phyloP scores from a whole-genome alignment of 2,113 vertebrate species.

The Forbesichthys papilliferus region DNA sequence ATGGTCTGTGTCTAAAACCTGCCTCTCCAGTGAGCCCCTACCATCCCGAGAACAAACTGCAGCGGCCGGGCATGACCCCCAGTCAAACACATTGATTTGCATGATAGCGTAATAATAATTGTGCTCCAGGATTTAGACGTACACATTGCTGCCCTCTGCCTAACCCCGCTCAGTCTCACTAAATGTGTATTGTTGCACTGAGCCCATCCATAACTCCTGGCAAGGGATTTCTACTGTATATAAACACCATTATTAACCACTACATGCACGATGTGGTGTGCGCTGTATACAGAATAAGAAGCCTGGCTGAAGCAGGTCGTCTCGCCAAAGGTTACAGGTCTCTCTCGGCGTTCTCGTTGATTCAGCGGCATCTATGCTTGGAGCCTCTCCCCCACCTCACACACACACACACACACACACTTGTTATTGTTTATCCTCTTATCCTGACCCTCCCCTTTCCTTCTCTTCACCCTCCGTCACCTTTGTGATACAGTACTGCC shows the following conservation, averaged over 20 bases:
- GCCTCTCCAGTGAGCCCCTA: neutral
- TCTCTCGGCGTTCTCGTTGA: slow-evolving; percentile 31
- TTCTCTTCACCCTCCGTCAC: neutral
- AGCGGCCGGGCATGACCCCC: slow-evolving; percentile 26
- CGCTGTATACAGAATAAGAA: no score
- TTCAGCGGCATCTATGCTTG: neutral
- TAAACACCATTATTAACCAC: slow-evolving; percentile 1
- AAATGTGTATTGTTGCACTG: neutral
- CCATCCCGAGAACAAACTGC: slow-evolving; percentile 23
- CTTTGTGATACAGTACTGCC: neutral
- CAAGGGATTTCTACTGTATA: slow-evolving; percentile 5
- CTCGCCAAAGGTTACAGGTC: neutral
- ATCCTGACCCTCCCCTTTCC: neutral
- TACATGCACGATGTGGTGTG: no score
- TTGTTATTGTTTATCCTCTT: neutral
- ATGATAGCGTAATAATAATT: slow-evolving; percentile 39
- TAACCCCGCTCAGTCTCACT: neutral
- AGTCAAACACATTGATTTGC: slow-evolving; percentile 52
- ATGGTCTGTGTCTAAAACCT: slow-evolving; percentile 37
- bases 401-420: neutral
- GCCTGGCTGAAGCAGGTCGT: no score
- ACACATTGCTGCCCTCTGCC: slow-evolving; percentile 14
- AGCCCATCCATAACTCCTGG: neutral
- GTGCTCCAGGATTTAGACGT: slow-evolving; percentile 25
- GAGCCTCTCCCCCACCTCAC: neutral